These are phyloP conservation scores for Hyaena hyaena DNA, from an alignment of 2,113 vertebrate genomes.

Conservation along the genomic window DNA sequence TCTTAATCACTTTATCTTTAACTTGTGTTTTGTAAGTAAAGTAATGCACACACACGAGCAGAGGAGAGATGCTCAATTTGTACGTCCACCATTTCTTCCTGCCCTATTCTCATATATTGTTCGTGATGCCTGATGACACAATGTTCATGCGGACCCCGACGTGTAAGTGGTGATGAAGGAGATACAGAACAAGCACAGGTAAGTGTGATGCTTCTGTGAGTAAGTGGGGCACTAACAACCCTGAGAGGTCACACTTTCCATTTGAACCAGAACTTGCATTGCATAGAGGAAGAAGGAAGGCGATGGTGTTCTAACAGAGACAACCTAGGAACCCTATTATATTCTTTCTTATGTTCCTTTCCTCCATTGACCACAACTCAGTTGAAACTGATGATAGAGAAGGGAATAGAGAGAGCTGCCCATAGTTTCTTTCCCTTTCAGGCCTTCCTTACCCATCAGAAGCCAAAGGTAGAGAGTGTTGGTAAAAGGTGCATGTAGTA, in stretches of 20 bases:
- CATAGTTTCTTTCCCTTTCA: background rate
- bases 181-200: background rate
- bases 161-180: background rate
- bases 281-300: background rate
- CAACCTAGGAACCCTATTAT: background rate
- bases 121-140: background rate
- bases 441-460: background rate
- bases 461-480: background rate
- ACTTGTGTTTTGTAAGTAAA: background rate
- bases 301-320: background rate
- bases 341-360: background rate
- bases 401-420: background rate
- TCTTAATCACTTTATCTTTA: background rate
- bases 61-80: background rate
- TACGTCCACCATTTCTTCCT: background rate
- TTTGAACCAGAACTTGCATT: background rate
- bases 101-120: background rate
- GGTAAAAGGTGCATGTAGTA: background rate
- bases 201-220: background rate
- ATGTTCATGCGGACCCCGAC: background rate
- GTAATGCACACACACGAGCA: accelerated
- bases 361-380: background rate
- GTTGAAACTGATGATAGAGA: background rate
- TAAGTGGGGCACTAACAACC: no score
- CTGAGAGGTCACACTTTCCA: background rate